Evolutionary conservation across 2,797 vertebrate genomes (phyloP).

Genomic region (Fistularia commersonii): DNA sequence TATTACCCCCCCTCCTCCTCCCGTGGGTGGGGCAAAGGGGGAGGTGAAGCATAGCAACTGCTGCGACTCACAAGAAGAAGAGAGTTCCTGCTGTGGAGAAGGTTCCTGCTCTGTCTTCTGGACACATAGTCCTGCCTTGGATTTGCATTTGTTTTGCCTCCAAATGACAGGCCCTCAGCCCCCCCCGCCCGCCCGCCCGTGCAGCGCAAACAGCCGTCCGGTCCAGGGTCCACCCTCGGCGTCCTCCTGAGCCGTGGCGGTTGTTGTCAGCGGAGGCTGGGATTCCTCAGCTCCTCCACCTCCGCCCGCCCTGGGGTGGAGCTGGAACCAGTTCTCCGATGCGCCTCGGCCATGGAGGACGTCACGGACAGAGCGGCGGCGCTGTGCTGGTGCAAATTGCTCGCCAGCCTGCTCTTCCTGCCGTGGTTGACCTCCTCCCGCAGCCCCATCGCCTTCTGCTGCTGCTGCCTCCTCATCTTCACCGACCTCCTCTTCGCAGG

Average conservation of each 20-base stretch:
- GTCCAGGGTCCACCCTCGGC: slow-evolving; percentile 51
- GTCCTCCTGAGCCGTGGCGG: too few relatives aligned
- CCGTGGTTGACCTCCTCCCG: slow-evolving; percentile 36
- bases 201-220: slow-evolving; percentile 4
- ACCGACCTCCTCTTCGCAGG: slow-evolving; percentile 77
- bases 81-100: slow-evolving; percentile 50
- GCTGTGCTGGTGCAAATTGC: slow-evolving; percentile 66
- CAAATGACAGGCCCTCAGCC: too few relatives aligned
- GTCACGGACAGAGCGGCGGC: slow-evolving; percentile 59
- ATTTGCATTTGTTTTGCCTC: too few relatives aligned
- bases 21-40: slow-evolving; percentile 55
- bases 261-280: slow-evolving; percentile 14
- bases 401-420: slow-evolving; percentile 63
- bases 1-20: slow-evolving; percentile 49
- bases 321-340: slow-evolving; percentile 10
- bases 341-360: slow-evolving; percentile 65
- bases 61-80: too few relatives aligned
- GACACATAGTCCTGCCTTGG: too few relatives aligned
- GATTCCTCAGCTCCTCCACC: slow-evolving; percentile 38
- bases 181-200: background rate
- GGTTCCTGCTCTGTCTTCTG: too few relatives aligned
- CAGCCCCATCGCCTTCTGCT: slow-evolving; percentile 68
- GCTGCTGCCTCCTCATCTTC: slow-evolving; percentile 74
- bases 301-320: slow-evolving; percentile 17
- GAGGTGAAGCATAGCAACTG: slow-evolving; percentile 40